Evolutionary conservation across 1,140 invertebrate genomes (phyloP).

Genomic region (Diplogasteroides magnus): DNA sequence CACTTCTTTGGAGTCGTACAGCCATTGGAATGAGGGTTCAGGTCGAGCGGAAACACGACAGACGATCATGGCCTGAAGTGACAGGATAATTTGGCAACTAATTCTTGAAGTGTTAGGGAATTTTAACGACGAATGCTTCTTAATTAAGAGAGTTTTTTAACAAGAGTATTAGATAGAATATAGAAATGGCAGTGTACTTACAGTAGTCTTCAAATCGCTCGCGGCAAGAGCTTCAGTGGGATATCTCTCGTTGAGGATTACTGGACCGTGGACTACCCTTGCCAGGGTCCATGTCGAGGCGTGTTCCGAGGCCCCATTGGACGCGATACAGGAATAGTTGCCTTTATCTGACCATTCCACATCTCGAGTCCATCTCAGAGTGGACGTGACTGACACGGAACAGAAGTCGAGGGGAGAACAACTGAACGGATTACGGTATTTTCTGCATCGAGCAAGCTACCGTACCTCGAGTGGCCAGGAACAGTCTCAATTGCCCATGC

Average conservation of each 20-base stretch:
- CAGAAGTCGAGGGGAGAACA: conserved; percentile 11
- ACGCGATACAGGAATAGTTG: conserved; percentile 10
- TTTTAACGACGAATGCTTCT: too few species aligned
- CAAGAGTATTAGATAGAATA: too few species aligned
- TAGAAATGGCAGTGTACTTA: too few species aligned
- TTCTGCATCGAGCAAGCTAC: too few species aligned
- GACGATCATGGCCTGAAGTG: conserved; percentile 8
- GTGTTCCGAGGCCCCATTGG: conserved; percentile 5
- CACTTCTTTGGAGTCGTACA: conserved; percentile 9
- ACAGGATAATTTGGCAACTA: background rate
- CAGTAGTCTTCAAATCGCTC: conserved; percentile 12
- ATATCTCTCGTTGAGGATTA: conserved; percentile 25
- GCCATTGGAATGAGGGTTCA: conserved; percentile 20
- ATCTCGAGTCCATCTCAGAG: conserved; percentile 4
- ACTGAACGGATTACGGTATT: too few species aligned
- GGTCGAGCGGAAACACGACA: conserved; percentile 26
- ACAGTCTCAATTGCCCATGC: conserved; percentile 9
- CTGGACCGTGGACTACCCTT: conserved; percentile 15
- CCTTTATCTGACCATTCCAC: conserved; percentile 24
- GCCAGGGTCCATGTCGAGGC: conserved; percentile 16
- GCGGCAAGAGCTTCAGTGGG: conserved; percentile 21
- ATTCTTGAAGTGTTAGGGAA: too few species aligned
- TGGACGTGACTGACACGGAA: conserved; percentile 12
- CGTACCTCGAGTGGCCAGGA: background rate
- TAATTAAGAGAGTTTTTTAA: too few species aligned